These are phyloP conservation scores for Pionites leucogaster DNA, from an alignment of 2,113 vertebrate species.

Conservation along the genomic window DNA sequence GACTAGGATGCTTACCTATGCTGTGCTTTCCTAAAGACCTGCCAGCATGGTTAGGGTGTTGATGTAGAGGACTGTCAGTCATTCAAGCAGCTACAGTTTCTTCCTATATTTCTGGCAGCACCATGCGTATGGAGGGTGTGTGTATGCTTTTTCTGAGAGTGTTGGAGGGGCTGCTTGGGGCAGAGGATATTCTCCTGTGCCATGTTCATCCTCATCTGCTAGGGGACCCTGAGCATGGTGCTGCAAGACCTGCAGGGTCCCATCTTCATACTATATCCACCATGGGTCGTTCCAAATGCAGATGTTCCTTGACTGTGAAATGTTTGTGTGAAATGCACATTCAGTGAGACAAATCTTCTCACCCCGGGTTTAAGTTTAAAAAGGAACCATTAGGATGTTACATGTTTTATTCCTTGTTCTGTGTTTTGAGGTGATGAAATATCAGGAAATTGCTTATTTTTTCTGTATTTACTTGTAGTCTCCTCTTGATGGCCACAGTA, in stretches of 20 bases:
- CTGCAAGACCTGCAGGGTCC: neutral
- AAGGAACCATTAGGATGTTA: neutral
- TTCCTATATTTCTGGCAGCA: neutral
- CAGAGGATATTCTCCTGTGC: rapidly evolving
- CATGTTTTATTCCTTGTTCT: neutral
- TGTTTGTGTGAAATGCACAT: neutral
- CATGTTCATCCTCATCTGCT: neutral
- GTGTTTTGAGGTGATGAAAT: neutral
- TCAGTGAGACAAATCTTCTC: neutral
- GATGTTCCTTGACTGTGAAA: neutral
- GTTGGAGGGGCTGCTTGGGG: rapidly evolving
- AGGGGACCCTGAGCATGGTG: rapidly evolving
- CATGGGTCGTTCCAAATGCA: neutral
- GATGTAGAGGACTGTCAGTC: neutral
- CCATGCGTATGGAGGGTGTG: rapidly evolving
- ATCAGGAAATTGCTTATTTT: neutral
- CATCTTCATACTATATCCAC: neutral
- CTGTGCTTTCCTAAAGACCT: neutral
- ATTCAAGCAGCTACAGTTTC: neutral
- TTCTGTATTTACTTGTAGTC: slow-evolving; percentile 37
- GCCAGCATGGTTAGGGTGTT: neutral
- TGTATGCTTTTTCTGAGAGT: rapidly evolving
- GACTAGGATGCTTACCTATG: neutral
- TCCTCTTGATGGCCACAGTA: slow-evolving; percentile 58
- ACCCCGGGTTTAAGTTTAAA: neutral